Evolutionary conservation across 1,140 invertebrate species (phyloP).

Genomic region (Macrostomum lignano): DNA sequence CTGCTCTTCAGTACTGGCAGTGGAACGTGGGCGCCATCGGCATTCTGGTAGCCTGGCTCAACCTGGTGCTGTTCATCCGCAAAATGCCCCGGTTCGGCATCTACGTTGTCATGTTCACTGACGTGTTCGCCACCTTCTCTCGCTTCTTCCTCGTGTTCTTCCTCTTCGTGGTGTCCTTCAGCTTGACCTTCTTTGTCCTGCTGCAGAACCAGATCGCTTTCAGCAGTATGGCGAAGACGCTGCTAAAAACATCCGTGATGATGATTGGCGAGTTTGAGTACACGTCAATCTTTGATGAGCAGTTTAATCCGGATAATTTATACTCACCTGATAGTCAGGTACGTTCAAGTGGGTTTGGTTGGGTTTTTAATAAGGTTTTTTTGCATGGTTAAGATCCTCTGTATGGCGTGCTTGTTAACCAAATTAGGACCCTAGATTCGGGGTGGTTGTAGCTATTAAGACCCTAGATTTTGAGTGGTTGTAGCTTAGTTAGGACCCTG

Average conservation of each 20-base stretch:
- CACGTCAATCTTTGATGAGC: too few species aligned
- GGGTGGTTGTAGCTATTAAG: too few species aligned
- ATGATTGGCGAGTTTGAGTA: constrained; percentile 29
- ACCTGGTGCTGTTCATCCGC: constrained; percentile 29
- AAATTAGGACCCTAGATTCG: too few species aligned
- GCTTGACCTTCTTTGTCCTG: constrained; percentile 28
- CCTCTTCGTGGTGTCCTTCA: constrained; percentile 32
- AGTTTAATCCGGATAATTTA: too few species aligned
- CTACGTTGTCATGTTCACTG: constrained; percentile 34
- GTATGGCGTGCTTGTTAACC: too few species aligned
- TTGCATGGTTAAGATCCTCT: too few species aligned
- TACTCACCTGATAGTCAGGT: too few species aligned
- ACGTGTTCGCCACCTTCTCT: constrained; percentile 30
- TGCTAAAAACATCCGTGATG: constrained; percentile 28
- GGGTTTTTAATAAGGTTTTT: too few species aligned
- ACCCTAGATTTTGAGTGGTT: too few species aligned
- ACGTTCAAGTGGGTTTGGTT: too few species aligned
- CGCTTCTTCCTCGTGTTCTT: constrained; percentile 31
- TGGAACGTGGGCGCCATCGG: constrained; percentile 30
- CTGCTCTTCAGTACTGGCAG: constrained; percentile 27
- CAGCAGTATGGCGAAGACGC: neutral
- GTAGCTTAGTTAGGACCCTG: too few species aligned
- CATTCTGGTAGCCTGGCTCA: constrained; percentile 31
- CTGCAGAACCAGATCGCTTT: constrained; percentile 23
- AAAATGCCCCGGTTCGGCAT: constrained; percentile 32